Conservation (phyloP, 2,888 invertebrate species). For the Stenchaetothrips biformis region DNA sequence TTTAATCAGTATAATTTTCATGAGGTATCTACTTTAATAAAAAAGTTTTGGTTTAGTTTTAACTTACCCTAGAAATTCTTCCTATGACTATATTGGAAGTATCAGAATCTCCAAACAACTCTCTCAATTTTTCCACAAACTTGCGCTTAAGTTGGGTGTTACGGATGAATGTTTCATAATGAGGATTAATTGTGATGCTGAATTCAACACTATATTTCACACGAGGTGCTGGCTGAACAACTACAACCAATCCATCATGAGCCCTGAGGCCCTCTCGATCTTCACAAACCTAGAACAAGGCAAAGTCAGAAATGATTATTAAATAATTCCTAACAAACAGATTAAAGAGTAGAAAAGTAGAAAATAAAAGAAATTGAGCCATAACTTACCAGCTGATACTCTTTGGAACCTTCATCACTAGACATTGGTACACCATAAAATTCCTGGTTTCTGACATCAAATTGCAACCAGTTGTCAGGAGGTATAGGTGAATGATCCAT, state of each 20-base stretch:
- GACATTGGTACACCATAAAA: slow-evolving; percentile 79
- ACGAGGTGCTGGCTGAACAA: slow-evolving; percentile 61
- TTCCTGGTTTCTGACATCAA: slow-evolving; percentile 81
- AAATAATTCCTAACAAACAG: neutral
- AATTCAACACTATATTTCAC: slow-evolving; percentile 71
- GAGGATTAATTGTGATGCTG: slow-evolving; percentile 68
- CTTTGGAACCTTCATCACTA: slow-evolving; percentile 65
- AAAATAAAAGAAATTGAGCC: neutral
- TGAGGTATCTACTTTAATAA: too few species aligned
- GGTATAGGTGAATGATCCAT: slow-evolving; percentile 64
- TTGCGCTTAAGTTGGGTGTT: slow-evolving; percentile 69
- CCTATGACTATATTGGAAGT: slow-evolving; percentile 69
- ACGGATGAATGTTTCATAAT: slow-evolving; percentile 61
- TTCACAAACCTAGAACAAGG: slow-evolving; percentile 57
- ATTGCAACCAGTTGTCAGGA: slow-evolving; percentile 76
- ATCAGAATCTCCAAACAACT: slow-evolving; percentile 69
- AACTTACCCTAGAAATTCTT: slow-evolving; percentile 49
- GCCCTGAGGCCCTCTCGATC: slow-evolving; percentile 70
- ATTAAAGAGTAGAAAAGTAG: too few species aligned
- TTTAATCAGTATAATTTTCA: neutral
- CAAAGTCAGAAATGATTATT: slow-evolving; percentile 30
- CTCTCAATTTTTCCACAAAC: slow-evolving; percentile 73
- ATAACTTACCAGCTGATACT: slow-evolving; percentile 66
- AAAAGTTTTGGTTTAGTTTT: too few species aligned
- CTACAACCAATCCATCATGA: slow-evolving; percentile 72